These are phyloP conservation scores for Campopleginae sp. DNA, from an alignment of 2,888 invertebrate genomes.

Conservation along the genomic window DNA sequence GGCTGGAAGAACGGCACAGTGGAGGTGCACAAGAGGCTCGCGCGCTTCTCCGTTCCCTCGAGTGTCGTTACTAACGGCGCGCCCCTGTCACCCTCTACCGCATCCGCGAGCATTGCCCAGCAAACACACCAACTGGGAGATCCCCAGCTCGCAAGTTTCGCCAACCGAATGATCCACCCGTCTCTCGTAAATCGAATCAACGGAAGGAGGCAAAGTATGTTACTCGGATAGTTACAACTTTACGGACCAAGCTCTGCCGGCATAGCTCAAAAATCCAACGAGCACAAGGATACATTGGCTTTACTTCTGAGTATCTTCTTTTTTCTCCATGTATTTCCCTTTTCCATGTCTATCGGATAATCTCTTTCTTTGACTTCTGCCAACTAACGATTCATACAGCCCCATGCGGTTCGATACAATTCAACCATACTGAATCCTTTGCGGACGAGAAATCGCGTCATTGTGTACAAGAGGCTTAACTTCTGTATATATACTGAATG, in stretches of 20 bases:
- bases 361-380: background rate
- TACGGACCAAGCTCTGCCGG: slow-evolving; percentile 40
- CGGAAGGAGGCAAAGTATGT: slow-evolving; percentile 72
- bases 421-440: background rate
- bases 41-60: slow-evolving; percentile 72
- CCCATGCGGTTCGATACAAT: background rate
- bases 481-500: no score
- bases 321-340: background rate
- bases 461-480: no score
- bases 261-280: slow-evolving; percentile 12
- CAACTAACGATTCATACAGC: background rate
- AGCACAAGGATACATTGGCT: slow-evolving; percentile 47
- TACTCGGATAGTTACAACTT: slow-evolving; percentile 64
- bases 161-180: slow-evolving; percentile 47
- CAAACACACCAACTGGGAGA: slow-evolving; percentile 41
- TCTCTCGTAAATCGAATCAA: slow-evolving; percentile 78
- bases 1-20: slow-evolving; percentile 54
- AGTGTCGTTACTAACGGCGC: slow-evolving; percentile 78
- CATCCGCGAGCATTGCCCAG: slow-evolving; percentile 37
- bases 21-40: slow-evolving; percentile 53
- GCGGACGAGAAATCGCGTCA: no score
- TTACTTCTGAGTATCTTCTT: slow-evolving; percentile 46
- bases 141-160: slow-evolving; percentile 36
- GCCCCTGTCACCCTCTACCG: slow-evolving; percentile 64
- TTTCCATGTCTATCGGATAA: background rate